phyloP scores from a whole-genome alignment of 1,140 invertebrate species.

The Heliconius nattereri region DNA sequence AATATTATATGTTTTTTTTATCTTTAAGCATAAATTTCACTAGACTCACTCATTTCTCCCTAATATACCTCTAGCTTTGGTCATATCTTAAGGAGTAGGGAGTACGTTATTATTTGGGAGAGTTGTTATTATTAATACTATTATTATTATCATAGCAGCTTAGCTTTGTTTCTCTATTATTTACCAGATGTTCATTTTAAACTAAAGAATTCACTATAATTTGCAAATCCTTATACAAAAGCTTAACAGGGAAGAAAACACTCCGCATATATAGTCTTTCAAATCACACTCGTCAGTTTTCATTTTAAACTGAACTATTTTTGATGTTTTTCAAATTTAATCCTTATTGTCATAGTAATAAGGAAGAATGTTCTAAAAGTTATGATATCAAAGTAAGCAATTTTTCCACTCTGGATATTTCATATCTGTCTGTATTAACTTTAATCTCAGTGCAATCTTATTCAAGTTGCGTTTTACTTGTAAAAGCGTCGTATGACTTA shows the following conservation, averaged over 20 bases:
- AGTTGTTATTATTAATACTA: too few species aligned
- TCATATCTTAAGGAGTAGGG: too few species aligned
- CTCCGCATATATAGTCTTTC: constrained; percentile 35
- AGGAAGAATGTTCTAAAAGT: not conserved
- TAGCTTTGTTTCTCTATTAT: not conserved
- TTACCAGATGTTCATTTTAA: not conserved
- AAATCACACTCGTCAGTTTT: constrained; percentile 29
- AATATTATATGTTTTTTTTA: too few species aligned
- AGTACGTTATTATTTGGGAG: too few species aligned
- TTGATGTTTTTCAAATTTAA: not conserved
- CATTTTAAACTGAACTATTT: constrained; percentile 18
- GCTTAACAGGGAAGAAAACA: constrained; percentile 23
- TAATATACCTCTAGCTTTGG: too few species aligned
- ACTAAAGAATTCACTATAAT: not conserved
- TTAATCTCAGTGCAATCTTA: constrained; percentile 20
- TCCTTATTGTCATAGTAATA: not conserved
- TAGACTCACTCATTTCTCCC: too few species aligned
- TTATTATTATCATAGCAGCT: not conserved
- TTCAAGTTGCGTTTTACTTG: not conserved
- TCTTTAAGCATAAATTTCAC: too few species aligned
- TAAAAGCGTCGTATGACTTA: not conserved
- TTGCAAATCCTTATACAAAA: not conserved
- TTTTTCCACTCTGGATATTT: constrained; percentile 29
- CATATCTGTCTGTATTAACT: constrained; percentile 30
- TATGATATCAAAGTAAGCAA: constrained; percentile 26